These are phyloP conservation scores for Dolichoris vasculosae DNA, from an alignment of 1,140 invertebrate species.

Conservation along the genomic window DNA sequence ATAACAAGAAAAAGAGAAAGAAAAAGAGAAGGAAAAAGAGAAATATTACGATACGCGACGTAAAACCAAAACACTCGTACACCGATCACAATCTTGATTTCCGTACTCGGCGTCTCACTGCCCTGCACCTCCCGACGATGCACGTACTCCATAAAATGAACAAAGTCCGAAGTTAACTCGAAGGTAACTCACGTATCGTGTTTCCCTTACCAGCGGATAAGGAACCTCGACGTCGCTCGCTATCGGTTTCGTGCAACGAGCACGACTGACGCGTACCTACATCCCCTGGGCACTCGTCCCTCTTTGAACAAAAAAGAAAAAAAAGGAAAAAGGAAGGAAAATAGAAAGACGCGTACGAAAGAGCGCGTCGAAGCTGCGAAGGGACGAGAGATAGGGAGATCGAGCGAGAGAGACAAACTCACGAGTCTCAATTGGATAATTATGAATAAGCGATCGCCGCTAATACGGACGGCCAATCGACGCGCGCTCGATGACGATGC, in stretches of 20 bases:
- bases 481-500: constrained; percentile 22
- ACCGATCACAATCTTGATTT: not conserved
- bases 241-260: not conserved
- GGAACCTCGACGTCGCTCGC: not conserved
- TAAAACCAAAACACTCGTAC: not conserved
- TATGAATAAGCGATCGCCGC: constrained; percentile 69
- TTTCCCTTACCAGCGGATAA: constrained; percentile 1
- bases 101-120: too few relatives aligned
- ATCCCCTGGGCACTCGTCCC: not conserved
- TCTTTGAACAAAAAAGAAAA: not conserved
- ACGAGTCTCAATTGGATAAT: constrained; percentile 76
- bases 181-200: not conserved
- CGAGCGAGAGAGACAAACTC: constrained; percentile 20
- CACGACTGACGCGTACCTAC: constrained; percentile 1
- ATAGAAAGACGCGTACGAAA: not conserved
- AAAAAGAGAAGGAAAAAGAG: too few relatives aligned
- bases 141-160: too few relatives aligned
- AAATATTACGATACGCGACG: too few relatives aligned
- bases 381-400: not conserved
- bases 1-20: too few relatives aligned
- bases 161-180: too few relatives aligned
- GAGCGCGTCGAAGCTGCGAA: not conserved
- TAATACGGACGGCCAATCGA: constrained; percentile 23
- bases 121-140: too few relatives aligned
- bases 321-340: not conserved